These are phyloP conservation scores for Tupaia tana DNA, from an alignment of 2,113 vertebrate species.

Conservation along the genomic window DNA sequence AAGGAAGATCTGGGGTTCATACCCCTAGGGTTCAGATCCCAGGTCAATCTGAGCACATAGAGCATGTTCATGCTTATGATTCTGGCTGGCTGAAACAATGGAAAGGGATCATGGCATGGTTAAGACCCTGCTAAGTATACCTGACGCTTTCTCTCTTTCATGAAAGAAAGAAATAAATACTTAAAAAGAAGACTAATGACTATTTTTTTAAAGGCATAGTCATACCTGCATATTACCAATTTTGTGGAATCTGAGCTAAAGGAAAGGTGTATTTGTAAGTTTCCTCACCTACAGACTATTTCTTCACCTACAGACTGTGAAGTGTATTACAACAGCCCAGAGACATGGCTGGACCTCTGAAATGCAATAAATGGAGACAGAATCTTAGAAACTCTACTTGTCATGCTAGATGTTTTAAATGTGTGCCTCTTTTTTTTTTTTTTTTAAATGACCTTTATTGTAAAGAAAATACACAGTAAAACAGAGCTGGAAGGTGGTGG, in stretches of 20 bases:
- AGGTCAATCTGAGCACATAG: too few species aligned
- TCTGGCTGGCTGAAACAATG: too few species aligned
- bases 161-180: too few species aligned
- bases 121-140: too few species aligned
- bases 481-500: slow-evolving; percentile 40
- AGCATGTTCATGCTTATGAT: too few species aligned
- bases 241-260: background rate
- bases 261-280: background rate
- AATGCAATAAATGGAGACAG: background rate
- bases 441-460: slow-evolving; percentile 69
- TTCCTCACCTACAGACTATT: background rate
- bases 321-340: background rate
- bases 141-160: too few species aligned
- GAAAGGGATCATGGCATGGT: too few species aligned
- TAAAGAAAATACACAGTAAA: slow-evolving; percentile 69
- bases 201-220: background rate
- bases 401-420: background rate
- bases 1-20: too few species aligned
- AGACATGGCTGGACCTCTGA: background rate
- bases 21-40: too few species aligned
- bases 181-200: too few species aligned
- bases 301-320: background rate
- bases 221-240: background rate
- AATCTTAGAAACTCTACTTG: background rate
- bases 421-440: too few species aligned